Evolutionary conservation across 37 sponge, comb jelly and placozoan species (phyloP).

Genomic region (Sycon ciliatum): DNA sequence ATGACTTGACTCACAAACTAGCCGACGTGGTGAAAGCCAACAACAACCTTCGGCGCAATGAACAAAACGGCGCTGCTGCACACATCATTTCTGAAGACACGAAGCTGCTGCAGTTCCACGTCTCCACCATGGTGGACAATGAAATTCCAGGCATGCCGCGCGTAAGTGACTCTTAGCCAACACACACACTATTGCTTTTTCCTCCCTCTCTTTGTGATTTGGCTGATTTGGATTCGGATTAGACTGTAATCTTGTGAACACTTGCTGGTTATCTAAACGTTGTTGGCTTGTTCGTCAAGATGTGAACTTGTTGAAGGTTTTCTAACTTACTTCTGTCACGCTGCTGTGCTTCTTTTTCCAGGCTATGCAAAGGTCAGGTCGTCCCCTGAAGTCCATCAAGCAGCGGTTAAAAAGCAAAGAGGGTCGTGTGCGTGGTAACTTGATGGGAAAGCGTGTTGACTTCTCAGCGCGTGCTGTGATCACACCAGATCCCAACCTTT

Average conservation of each 20-base stretch:
- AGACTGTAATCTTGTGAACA: too few relatives aligned
- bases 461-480: conserved; percentile 99
- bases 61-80: conserved; percentile 93
- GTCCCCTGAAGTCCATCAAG: conserved; percentile 93
- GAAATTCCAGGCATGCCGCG: conserved; percentile 90
- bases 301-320: too few relatives aligned
- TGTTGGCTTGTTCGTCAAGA: too few relatives aligned
- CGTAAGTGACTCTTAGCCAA: conserved; percentile 31
- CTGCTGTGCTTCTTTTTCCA: conserved; percentile 30
- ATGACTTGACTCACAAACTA: conserved; percentile 96
- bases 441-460: conserved; percentile 99
- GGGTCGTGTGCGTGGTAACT: conserved; percentile 93
- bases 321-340: too few relatives aligned
- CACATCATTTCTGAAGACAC: conserved; percentile 92
- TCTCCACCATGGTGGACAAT: conserved; percentile 91
- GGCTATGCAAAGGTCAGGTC: conserved; percentile 85
- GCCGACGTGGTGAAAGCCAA: conserved; percentile 96
- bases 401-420: conserved; percentile 94
- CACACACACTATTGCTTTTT: too few relatives aligned
- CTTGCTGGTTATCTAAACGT: too few relatives aligned
- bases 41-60: conserved; percentile 83
- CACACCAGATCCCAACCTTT: conserved; percentile 92
- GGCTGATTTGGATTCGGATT: too few relatives aligned
- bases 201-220: too few relatives aligned
- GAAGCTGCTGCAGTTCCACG: conserved; percentile 97